Percentiles rank a stretch among this genome's conserved stretches.
phyloP scores from a whole-genome alignment of 2,888 invertebrate genomes.

The Timema podura region DNA sequence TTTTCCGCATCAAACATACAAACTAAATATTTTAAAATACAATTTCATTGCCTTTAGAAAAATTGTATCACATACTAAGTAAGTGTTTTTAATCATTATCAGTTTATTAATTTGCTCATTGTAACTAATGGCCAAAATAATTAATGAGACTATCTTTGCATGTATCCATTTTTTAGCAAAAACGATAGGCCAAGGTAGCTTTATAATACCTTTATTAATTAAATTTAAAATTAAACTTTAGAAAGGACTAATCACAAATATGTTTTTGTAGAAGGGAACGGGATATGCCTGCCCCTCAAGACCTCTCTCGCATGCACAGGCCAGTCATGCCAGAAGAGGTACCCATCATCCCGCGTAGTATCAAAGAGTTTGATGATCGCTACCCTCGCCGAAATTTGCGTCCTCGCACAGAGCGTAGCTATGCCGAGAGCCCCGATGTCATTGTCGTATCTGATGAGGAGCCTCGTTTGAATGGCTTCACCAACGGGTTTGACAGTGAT shows the following conservation, averaged over 20 bases:
- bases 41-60: too few relatives aligned
- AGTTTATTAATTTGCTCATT: too few relatives aligned
- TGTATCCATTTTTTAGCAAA: too few relatives aligned
- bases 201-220: too few relatives aligned
- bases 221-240: too few relatives aligned
- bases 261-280: slow-evolving; percentile 25
- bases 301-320: slow-evolving; percentile 26
- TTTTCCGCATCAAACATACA: too few relatives aligned
- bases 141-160: too few relatives aligned
- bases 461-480: slow-evolving; percentile 50
- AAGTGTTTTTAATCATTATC: too few relatives aligned
- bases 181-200: too few relatives aligned
- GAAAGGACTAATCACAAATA: background rate
- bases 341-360: slow-evolving; percentile 27
- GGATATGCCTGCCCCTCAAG: slow-evolving; percentile 26
- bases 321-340: slow-evolving; percentile 18
- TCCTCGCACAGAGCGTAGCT: slow-evolving; percentile 80
- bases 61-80: too few relatives aligned
- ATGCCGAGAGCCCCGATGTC: slow-evolving; percentile 76
- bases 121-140: too few relatives aligned
- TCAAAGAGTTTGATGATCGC: slow-evolving; percentile 44
- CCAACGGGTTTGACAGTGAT: slow-evolving; percentile 59
- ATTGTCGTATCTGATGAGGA: slow-evolving; percentile 48
- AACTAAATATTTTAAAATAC: too few relatives aligned
- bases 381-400: slow-evolving; percentile 65